phyloP scores from a whole-genome alignment of 2,113 vertebrate species.

The Oryzias javanicus region DNA sequence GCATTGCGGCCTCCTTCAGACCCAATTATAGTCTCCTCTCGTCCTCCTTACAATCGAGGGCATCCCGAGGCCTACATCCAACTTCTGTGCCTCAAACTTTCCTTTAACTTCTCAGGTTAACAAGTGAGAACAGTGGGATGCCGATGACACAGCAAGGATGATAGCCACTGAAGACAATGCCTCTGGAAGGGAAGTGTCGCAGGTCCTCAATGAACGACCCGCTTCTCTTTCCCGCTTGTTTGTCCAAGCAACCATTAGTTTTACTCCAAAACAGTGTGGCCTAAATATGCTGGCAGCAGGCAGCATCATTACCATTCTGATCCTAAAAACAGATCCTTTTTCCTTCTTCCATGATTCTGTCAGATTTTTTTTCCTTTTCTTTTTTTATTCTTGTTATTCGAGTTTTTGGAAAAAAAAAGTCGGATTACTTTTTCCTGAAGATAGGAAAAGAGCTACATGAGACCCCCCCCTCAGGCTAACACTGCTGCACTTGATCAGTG shows the following conservation, averaged over 20 bases:
- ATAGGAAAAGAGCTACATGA: slow-evolving; percentile 9
- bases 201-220: slow-evolving; percentile 14
- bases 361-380: slow-evolving; percentile 8
- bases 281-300: slow-evolving; percentile 49
- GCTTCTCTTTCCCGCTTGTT: slow-evolving; percentile 14
- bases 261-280: slow-evolving; percentile 56
- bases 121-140: not conserved
- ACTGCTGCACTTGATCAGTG: slow-evolving; percentile 33
- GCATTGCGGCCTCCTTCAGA: slow-evolving; percentile 56
- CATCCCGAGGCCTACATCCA: slow-evolving; percentile 70
- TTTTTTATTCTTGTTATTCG: not conserved
- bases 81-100: slow-evolving; percentile 61
- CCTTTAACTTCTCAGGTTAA: not conserved
- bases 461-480: slow-evolving; percentile 14
- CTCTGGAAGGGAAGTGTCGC: not conserved
- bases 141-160: not conserved
- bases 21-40: slow-evolving; percentile 72
- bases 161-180: slow-evolving; percentile 5
- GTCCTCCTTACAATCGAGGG: slow-evolving; percentile 80
- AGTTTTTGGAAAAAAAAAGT: not conserved
- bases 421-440: not conserved
- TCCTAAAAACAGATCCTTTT: slow-evolving; percentile 62
- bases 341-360: slow-evolving; percentile 22
- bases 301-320: slow-evolving; percentile 46
- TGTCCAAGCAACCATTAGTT: slow-evolving; percentile 22